Conservation (phyloP, 1,140 invertebrate species). For the Piezodorus guildinii region DNA sequence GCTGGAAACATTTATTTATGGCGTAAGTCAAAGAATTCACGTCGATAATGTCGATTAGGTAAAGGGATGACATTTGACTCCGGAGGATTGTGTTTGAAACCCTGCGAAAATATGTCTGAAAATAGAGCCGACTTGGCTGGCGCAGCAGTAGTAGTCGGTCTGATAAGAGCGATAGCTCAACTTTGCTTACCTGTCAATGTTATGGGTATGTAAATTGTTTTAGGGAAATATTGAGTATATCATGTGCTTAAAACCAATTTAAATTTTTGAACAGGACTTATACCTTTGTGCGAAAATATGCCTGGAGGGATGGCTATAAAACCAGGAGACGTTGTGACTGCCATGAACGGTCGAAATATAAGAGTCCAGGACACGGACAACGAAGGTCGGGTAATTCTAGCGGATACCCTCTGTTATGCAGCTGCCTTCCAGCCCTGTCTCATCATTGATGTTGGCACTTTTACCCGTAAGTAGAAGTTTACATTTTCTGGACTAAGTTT, state of each 20-base stretch:
- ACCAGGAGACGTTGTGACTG: slow-evolving; percentile 70
- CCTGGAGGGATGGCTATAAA: slow-evolving; percentile 68
- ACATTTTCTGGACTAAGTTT: no score
- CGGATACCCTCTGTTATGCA: slow-evolving; percentile 47
- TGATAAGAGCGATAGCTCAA: slow-evolving; percentile 40
- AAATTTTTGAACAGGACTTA: slow-evolving; percentile 40
- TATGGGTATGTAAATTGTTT: slow-evolving; percentile 29
- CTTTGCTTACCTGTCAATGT: slow-evolving; percentile 46
- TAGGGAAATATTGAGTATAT: no score
- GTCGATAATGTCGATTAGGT: slow-evolving; percentile 31
- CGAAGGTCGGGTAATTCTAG: slow-evolving; percentile 50
- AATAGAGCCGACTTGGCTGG: slow-evolving; percentile 58
- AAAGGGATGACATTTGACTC: slow-evolving; percentile 56
- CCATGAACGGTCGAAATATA: slow-evolving; percentile 70
- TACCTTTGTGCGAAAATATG: slow-evolving; percentile 81
- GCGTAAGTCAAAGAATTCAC: no score
- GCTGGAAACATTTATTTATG: no score
- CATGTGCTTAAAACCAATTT: no score
- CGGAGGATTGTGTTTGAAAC: slow-evolving; percentile 52
- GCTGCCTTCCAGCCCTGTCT: slow-evolving; percentile 36
- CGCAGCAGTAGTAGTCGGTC: slow-evolving; percentile 47
- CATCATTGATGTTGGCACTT: slow-evolving; percentile 49
- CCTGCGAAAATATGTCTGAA: slow-evolving; percentile 42
- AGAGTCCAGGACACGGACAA: slow-evolving; percentile 54
- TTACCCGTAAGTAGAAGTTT: slow-evolving; percentile 36